Conservation (phyloP, 2,797 vertebrate species). For the Channallabes apus region DNA sequence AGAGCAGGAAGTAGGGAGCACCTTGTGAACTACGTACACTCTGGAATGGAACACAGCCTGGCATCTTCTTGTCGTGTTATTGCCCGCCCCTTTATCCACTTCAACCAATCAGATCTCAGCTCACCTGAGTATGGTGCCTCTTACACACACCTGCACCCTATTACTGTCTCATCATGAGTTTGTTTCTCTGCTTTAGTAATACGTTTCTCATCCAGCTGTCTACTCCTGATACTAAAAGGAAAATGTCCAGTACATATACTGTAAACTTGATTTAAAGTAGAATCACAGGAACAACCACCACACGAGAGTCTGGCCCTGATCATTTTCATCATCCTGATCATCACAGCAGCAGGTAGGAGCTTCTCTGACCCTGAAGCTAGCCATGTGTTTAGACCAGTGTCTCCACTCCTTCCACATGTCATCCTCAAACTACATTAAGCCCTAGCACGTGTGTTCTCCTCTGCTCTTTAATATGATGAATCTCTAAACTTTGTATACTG, state of each 20-base stretch:
- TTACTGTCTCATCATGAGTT: background rate
- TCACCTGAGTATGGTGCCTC: background rate
- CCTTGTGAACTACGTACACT: too few relatives aligned
- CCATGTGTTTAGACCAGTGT: background rate
- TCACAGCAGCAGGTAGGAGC: background rate
- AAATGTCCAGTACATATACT: background rate
- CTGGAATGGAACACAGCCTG: background rate
- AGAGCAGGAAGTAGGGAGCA: too few relatives aligned
- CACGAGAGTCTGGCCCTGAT: too few relatives aligned
- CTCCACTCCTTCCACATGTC: background rate
- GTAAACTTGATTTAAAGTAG: too few relatives aligned
- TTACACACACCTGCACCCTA: background rate
- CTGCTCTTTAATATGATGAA: background rate
- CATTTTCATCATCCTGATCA: background rate
- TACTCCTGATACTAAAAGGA: background rate
- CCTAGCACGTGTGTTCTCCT: background rate
- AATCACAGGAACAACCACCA: background rate
- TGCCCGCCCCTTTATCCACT: background rate
- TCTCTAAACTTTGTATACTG: background rate
- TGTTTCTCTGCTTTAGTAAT: background rate
- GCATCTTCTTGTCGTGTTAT: background rate
- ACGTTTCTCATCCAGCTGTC: background rate
- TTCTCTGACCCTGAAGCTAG: background rate
- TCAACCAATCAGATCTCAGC: background rate
- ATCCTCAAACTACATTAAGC: background rate